These are phyloP conservation scores for Diarsia dahlii DNA, from an alignment of 2,888 invertebrate genomes.

Conservation along the genomic window DNA sequence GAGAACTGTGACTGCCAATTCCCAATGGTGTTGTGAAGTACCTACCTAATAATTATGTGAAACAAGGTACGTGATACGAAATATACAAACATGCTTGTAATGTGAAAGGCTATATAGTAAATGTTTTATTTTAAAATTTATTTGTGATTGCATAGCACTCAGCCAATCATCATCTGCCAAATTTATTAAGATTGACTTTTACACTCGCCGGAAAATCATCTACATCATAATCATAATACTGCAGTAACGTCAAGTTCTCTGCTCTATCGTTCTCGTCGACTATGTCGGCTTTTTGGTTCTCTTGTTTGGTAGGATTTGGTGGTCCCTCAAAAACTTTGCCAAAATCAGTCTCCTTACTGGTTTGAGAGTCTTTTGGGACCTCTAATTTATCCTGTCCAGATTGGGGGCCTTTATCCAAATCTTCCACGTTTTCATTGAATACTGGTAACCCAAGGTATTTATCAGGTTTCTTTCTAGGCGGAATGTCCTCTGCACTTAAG, in stretches of 20 bases:
- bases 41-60: no score
- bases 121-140: constrained; percentile 73
- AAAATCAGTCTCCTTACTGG: no score
- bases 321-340: no score
- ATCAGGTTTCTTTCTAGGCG: constrained; percentile 71
- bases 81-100: constrained; percentile 94
- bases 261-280: no score
- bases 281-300: no score
- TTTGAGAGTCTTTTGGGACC: no score
- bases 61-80: constrained; percentile 93
- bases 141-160: constrained; percentile 10
- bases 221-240: no score
- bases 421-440: no score
- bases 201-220: background rate
- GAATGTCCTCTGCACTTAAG: background rate
- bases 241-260: no score
- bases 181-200: background rate
- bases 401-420: no score
- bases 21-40: constrained; percentile 98
- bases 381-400: no score
- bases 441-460: constrained; percentile 65
- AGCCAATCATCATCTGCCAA: background rate
- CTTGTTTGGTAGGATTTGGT: no score
- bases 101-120: constrained; percentile 87
- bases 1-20: constrained; percentile 96